Conservation (phyloP, 2,888 invertebrate species). For the Neoaliturus tenellus region DNA sequence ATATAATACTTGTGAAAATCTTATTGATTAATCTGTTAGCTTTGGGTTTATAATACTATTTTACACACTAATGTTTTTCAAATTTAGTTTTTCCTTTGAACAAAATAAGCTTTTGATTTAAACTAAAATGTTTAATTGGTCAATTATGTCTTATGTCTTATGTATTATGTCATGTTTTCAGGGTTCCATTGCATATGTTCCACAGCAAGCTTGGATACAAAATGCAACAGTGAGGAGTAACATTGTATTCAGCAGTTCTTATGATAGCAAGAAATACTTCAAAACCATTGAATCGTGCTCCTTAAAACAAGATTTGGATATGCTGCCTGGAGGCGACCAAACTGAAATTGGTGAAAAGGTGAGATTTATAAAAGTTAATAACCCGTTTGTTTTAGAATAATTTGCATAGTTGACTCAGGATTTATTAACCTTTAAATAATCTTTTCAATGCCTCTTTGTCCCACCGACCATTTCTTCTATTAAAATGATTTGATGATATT, state of each 20-base stretch:
- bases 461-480: background rate
- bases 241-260: slow-evolving; percentile 90
- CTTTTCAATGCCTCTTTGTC: background rate
- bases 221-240: slow-evolving; percentile 96
- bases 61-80: too few species aligned
- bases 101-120: too few species aligned
- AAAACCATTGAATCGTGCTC: slow-evolving; percentile 94
- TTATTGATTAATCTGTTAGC: too few species aligned
- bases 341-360: slow-evolving; percentile 98
- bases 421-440: background rate
- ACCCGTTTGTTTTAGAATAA: background rate
- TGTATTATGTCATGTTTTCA: too few species aligned
- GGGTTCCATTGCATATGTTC: slow-evolving; percentile 88
- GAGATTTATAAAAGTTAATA: background rate
- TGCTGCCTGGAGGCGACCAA: slow-evolving; percentile 94
- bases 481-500: background rate
- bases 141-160: too few species aligned
- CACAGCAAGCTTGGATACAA: slow-evolving; percentile 99
- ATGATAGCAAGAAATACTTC: slow-evolving; percentile 84
- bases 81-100: too few species aligned
- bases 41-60: too few species aligned
- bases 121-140: too few species aligned
- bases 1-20: too few species aligned
- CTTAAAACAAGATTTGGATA: slow-evolving; percentile 92
- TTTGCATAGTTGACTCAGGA: background rate